Conservation (phyloP, 2,797 vertebrate species). For the Eulemur rubriventer region DNA sequence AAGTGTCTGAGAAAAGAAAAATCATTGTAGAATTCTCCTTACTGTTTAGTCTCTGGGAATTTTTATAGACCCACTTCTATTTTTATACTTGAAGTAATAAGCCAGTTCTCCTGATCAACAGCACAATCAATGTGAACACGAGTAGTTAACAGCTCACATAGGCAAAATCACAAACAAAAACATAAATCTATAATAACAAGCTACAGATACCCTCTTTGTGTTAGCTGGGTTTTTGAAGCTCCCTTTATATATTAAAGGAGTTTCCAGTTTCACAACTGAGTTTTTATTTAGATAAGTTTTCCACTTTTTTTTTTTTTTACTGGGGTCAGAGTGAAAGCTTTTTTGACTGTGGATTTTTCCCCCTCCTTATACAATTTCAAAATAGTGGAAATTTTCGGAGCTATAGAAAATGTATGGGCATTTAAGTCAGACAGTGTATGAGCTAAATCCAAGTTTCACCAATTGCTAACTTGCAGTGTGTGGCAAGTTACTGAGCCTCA, state of each 20-base stretch:
- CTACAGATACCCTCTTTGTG: not conserved
- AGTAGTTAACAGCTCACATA: conserved; percentile 41
- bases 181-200: conserved; percentile 41
- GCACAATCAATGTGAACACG: conserved; percentile 32
- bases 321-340: not conserved
- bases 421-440: not conserved
- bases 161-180: conserved; percentile 54
- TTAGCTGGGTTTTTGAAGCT: conserved; percentile 41
- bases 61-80: not conserved
- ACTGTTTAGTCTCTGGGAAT: not conserved
- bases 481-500: not conserved
- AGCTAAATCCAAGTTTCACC: not conserved
- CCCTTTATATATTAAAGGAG: not conserved
- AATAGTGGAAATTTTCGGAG: not conserved
- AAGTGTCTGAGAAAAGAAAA: not conserved
- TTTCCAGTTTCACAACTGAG: conserved; percentile 52
- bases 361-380: not conserved
- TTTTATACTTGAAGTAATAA: conserved; percentile 45
- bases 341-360: not conserved
- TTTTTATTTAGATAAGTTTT: conserved; percentile 59
- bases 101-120: conserved; percentile 44
- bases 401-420: not conserved
- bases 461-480: not conserved
- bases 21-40: not conserved
- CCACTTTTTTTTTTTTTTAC: conserved; percentile 10